Evolutionary conservation across 2,888 invertebrate genomes (phyloP).

Genomic region (Sepioteuthis lessoniana): DNA sequence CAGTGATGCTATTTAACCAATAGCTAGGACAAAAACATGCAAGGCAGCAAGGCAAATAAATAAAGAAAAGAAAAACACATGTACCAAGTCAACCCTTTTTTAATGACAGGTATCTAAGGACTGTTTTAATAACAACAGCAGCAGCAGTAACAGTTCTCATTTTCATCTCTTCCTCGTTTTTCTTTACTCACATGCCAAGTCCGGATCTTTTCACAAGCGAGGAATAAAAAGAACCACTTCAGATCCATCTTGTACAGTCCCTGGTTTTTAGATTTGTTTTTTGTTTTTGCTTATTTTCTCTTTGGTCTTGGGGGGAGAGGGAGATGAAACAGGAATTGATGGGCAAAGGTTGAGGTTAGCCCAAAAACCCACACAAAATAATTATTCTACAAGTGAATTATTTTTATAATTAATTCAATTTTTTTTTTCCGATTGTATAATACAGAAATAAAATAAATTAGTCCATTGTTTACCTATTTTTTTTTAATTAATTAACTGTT

Average conservation of each 20-base stretch:
- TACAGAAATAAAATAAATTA: neutral
- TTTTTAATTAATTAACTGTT: neutral
- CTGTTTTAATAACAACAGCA: constrained; percentile 6
- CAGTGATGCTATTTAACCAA: too few species aligned
- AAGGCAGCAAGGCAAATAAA: too few species aligned
- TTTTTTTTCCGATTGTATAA: neutral
- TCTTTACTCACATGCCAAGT: neutral
- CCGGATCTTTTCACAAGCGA: neutral
- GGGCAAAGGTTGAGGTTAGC: neutral
- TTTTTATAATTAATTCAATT: neutral
- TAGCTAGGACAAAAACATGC: too few species aligned
- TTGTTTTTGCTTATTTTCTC: neutral
- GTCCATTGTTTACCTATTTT: neutral
- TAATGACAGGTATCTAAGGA: neutral
- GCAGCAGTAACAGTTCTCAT: neutral
- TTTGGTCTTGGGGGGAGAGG: neutral
- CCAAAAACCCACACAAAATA: neutral
- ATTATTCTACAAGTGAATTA: neutral
- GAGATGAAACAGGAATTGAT: too few species aligned
- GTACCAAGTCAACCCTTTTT: constrained; percentile 4
- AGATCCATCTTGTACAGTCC: neutral
- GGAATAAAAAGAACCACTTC: neutral
- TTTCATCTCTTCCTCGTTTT: neutral
- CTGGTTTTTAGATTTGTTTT: neutral
- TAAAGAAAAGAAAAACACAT: neutral